Percentiles rank a stretch among this genome's conserved stretches.
Evolutionary conservation across 2,113 vertebrate genomes (phyloP).

Genomic region (Dipodomys merriami): DNA sequence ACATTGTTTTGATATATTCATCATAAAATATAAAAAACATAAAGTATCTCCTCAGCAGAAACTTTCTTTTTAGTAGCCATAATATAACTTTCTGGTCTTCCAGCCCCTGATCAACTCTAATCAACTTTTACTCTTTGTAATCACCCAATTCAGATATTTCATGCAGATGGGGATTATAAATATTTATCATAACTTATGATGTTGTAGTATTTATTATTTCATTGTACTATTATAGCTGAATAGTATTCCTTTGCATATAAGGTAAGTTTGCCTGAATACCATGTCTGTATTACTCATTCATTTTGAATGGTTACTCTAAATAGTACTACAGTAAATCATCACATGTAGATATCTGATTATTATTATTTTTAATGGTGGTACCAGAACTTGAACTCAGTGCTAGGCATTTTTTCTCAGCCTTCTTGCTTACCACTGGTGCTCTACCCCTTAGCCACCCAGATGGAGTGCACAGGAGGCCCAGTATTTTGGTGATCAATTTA

Average conservation of each 20-base stretch:
- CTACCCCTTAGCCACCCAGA: too few species aligned
- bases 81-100: neutral
- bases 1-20: neutral
- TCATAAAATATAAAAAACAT: neutral
- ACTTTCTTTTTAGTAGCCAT: neutral
- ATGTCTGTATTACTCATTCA: neutral
- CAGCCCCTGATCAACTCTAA: neutral
- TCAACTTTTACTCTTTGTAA: neutral
- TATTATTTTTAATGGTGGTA: too few species aligned
- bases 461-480: too few species aligned
- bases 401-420: too few species aligned
- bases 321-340: too few species aligned
- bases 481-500: too few species aligned
- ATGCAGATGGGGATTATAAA: neutral
- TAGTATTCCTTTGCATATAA: neutral
- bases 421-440: too few species aligned
- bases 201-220: neutral
- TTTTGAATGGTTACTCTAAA: neutral
- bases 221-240: neutral
- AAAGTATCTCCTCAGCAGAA: neutral
- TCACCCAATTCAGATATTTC: neutral
- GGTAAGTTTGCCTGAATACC: too few species aligned
- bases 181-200: neutral
- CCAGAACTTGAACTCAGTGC: too few species aligned
- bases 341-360: too few species aligned